These are phyloP conservation scores for Dasysyrphus tricinctus DNA, from an alignment of 2,888 invertebrate species.

Conservation along the genomic window DNA sequence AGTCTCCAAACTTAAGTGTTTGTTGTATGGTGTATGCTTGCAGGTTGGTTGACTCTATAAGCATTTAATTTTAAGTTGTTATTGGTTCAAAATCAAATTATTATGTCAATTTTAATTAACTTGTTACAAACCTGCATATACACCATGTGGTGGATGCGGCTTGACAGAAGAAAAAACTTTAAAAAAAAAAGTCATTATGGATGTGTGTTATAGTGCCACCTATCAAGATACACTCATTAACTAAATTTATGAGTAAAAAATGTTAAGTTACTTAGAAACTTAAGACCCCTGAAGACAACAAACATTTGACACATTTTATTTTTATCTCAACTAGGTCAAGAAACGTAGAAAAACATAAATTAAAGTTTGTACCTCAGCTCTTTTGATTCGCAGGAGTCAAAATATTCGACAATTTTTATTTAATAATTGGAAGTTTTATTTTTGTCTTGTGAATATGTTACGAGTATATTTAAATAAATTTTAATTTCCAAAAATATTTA, in stretches of 20 bases:
- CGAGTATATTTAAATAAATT: neutral
- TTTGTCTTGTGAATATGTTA: too few species aligned
- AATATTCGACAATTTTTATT: too few species aligned
- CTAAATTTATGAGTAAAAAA: neutral
- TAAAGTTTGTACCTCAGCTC: slow-evolving; percentile 7
- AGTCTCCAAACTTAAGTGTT: neutral
- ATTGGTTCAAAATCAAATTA: slow-evolving; percentile 20
- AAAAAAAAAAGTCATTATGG: neutral
- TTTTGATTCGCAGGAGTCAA: neutral
- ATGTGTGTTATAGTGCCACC: neutral
- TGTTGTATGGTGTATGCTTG: neutral
- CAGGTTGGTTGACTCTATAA: neutral
- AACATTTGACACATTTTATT: neutral
- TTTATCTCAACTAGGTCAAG: neutral
- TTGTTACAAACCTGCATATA: neutral
- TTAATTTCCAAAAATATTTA: neutral
- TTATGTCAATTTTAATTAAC: slow-evolving; percentile 9
- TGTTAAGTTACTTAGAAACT: neutral
- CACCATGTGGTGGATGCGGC: too few species aligned
- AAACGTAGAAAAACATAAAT: neutral
- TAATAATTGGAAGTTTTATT: neutral
- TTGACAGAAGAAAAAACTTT: neutral
- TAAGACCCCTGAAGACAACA: neutral
- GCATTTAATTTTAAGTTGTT: neutral
- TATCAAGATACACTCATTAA: neutral